Evolutionary conservation across 2,113 vertebrate genomes (phyloP).

Genomic region (Tetrao urogallus): DNA sequence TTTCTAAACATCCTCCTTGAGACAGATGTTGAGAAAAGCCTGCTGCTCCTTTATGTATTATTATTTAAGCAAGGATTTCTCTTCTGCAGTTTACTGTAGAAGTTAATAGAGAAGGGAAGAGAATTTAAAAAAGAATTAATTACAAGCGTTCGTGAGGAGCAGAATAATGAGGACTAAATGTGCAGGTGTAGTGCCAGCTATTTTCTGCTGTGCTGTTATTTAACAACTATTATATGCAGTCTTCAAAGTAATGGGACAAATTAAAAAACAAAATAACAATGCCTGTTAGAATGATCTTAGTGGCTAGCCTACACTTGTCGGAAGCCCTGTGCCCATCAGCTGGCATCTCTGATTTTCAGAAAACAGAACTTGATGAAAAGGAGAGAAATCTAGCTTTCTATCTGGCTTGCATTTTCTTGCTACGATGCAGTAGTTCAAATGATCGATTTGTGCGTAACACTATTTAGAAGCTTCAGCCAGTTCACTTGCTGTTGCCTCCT

Average conservation of each 20-base stretch:
- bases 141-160: neutral
- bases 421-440: neutral
- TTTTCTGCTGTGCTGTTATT: neutral
- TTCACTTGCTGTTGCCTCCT: neutral
- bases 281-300: neutral
- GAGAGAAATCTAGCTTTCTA: neutral
- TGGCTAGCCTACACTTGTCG: neutral
- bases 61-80: neutral
- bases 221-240: neutral
- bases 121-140: neutral
- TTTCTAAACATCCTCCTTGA: neutral
- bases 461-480: neutral
- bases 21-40: neutral
- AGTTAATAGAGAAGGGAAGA: neutral
- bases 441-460: neutral
- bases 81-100: neutral
- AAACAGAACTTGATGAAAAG: neutral
- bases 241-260: neutral
- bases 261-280: neutral
- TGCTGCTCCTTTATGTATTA: neutral
- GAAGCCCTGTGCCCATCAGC: accelerated
- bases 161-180: neutral
- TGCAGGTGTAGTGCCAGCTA: accelerated
- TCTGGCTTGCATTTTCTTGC: neutral
- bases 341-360: neutral